Conservation (phyloP, 1,140 invertebrate species). For the Neuroterus valhalla region DNA sequence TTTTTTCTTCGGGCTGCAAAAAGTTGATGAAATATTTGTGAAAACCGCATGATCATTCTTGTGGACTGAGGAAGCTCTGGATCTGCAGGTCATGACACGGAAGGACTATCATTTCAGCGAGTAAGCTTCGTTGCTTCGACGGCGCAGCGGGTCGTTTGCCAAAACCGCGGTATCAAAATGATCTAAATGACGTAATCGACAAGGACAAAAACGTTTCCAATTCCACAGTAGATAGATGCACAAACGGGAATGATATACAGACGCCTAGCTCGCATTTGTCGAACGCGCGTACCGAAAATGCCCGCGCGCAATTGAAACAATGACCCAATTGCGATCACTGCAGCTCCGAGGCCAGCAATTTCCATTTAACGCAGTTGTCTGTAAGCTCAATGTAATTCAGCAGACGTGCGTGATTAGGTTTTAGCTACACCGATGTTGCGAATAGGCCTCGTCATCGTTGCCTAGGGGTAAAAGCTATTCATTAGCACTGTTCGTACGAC, state of each 20-base stretch:
- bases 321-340: conserved; percentile 62
- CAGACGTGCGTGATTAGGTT: conserved; percentile 60
- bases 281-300: conserved; percentile 55
- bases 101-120: neutral
- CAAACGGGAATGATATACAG: conserved; percentile 35
- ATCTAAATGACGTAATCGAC: conserved; percentile 38
- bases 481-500: conserved; percentile 14
- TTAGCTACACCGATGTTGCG: conserved; percentile 51
- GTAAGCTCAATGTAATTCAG: conserved; percentile 65
- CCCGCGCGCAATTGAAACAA: conserved; percentile 62
- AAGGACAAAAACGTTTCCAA: conserved; percentile 38
- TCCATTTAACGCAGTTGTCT: conserved; percentile 67
- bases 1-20: no score
- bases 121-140: conserved; percentile 1
- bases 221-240: conserved; percentile 19
- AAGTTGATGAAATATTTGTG: no score
- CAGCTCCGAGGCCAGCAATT: conserved; percentile 57
- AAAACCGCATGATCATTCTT: no score
- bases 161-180: conserved; percentile 15
- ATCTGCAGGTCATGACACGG: neutral
- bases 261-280: conserved; percentile 4
- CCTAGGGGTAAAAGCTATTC: neutral
- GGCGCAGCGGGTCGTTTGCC: neutral
- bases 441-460: conserved; percentile 34
- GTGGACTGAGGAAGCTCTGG: neutral